Conservation (phyloP, 1,140 invertebrate genomes). For the Laupala kohalensis region DNA sequence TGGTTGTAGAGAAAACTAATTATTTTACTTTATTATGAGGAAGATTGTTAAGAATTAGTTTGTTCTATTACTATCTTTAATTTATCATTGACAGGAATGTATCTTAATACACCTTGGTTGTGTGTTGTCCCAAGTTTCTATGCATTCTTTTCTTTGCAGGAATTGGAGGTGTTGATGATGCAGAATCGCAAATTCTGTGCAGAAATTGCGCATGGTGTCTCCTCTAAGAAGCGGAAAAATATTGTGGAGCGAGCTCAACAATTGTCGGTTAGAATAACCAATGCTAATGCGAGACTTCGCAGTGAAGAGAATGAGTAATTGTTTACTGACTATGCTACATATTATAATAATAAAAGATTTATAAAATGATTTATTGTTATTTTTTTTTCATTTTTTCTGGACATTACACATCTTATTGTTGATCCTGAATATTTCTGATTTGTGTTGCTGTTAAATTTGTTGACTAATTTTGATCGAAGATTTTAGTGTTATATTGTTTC, state of each 20-base stretch:
- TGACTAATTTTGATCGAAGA: too few relatives aligned
- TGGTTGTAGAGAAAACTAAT: too few relatives aligned
- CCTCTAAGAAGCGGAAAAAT: conserved; percentile 86
- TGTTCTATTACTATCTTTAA: not conserved
- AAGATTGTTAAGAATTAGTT: not conserved
- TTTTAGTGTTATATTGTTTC: too few relatives aligned
- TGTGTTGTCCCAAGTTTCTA: not conserved
- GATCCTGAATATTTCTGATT: too few relatives aligned
- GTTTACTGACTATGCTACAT: not conserved
- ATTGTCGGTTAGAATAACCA: conserved; percentile 88
- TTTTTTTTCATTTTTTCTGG: too few relatives aligned
- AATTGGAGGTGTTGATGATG: conserved; percentile 97
- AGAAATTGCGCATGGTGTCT: conserved; percentile 94
- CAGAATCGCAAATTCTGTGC: conserved; percentile 94
- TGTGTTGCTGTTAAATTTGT: too few relatives aligned
- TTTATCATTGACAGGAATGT: too few relatives aligned
- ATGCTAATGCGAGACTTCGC: conserved; percentile 86
- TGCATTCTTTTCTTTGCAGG: conserved; percentile 43
- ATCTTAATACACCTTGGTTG: too few relatives aligned
- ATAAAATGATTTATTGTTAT: not conserved
- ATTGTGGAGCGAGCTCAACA: conserved; percentile 96
- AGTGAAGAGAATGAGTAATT: conserved; percentile 96
- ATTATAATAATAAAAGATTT: conserved; percentile 5
- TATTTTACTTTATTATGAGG: not conserved
- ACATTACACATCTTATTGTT: too few relatives aligned